Evolutionary conservation across 2,797 vertebrate genomes (phyloP).

Genomic region (Garrulus glandarius): DNA sequence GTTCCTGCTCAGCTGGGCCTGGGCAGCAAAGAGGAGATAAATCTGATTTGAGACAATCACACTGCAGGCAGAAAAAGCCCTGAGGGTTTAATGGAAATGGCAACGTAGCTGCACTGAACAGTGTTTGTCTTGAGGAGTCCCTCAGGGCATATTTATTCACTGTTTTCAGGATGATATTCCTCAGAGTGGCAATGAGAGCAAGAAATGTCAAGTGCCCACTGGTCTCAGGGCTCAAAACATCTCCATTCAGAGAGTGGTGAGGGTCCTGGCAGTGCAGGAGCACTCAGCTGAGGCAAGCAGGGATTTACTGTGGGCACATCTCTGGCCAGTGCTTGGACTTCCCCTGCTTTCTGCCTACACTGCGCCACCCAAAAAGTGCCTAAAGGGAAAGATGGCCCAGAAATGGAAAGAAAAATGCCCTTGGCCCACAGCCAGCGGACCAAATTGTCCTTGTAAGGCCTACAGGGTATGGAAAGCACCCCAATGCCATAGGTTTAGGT

Average conservation of each 20-base stretch:
- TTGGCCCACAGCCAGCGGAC: neutral
- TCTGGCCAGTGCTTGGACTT: neutral
- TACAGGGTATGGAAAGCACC: neutral
- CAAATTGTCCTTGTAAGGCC: neutral
- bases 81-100: neutral
- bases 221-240: neutral
- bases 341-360: neutral
- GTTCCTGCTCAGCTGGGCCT: constrained; percentile 17
- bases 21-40: constrained; percentile 28
- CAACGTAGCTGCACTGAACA: neutral
- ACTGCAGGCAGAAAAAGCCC: neutral
- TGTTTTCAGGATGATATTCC: neutral
- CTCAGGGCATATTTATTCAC: neutral
- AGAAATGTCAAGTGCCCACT: neutral
- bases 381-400: neutral
- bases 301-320: neutral
- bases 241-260: neutral
- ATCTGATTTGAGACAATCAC: constrained; percentile 17
- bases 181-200: neutral
- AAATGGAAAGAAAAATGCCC: neutral
- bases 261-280: neutral
- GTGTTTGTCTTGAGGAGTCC: neutral
- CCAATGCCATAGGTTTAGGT: fast-evolving
- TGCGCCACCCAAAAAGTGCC: neutral
- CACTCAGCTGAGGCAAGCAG: neutral